Percentiles rank a stretch among this genome's conserved stretches.
Conservation (phyloP, 2,797 vertebrate species). For the Cephalopachus bancanus region DNA sequence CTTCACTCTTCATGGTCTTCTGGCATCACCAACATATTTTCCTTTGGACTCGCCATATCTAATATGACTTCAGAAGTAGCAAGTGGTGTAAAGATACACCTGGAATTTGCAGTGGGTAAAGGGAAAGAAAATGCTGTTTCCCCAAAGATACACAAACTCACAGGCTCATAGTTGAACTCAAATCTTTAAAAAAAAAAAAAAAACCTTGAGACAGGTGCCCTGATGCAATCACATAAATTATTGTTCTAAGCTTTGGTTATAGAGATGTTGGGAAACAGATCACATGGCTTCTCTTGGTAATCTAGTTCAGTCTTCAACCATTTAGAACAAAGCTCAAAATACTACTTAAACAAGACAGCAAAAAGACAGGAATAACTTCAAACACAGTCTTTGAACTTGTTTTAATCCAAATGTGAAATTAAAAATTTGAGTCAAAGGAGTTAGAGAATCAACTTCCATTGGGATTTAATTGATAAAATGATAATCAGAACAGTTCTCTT, state of each 20-base stretch:
- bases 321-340: conserved; percentile 74
- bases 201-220: background rate
- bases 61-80: background rate
- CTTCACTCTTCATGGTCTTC: background rate
- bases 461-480: conserved; percentile 69
- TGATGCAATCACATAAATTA: conserved; percentile 57
- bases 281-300: conserved; percentile 51
- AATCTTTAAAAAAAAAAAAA: background rate
- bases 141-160: conserved; percentile 16
- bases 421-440: conserved; percentile 69
- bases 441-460: conserved; percentile 65
- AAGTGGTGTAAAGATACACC: background rate
- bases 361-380: conserved; percentile 68
- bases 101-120: background rate
- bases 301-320: conserved; percentile 57
- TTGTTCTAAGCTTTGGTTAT: conserved; percentile 29
- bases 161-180: background rate
- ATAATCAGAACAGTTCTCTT: conserved; percentile 60
- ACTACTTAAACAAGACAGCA: conserved; percentile 63
- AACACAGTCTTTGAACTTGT: conserved; percentile 45
- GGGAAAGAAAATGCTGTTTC: background rate
- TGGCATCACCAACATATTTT: background rate
- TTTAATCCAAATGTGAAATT: conserved; percentile 62
- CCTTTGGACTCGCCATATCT: background rate
- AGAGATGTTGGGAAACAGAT: conserved; percentile 26